Evolutionary conservation across 2,797 vertebrate species (phyloP).

Genomic region (Silurus lanzhouensis): DNA sequence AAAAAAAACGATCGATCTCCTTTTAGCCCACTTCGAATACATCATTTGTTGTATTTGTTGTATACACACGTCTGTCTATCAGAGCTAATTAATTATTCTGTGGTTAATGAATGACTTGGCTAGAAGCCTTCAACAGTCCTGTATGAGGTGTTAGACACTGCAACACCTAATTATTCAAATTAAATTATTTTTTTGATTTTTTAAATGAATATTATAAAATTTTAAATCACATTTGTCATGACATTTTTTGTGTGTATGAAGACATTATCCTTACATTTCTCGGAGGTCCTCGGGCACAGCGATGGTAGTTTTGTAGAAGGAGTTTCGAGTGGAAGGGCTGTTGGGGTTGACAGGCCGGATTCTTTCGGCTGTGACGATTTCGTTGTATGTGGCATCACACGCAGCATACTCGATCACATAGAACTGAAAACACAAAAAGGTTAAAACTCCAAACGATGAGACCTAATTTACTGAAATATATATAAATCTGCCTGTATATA

Average conservation of each 20-base stretch:
- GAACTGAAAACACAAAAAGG: conserved; percentile 72
- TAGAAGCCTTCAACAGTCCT: background rate
- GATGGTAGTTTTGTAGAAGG: conserved; percentile 87
- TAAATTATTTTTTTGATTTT: background rate
- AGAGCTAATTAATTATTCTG: no score
- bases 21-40: background rate
- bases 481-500: background rate
- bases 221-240: background rate
- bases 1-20: background rate
- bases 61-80: background rate
- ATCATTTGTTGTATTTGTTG: background rate
- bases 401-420: conserved; percentile 93
- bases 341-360: conserved; percentile 91
- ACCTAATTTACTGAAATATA: background rate
- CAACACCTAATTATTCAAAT: background rate
- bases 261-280: conserved; percentile 80
- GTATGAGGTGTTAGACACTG: background rate
- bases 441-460: background rate
- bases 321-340: conserved; percentile 80
- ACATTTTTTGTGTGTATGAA: background rate
- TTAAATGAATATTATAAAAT: background rate
- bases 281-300: conserved; percentile 86
- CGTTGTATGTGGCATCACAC: conserved; percentile 90
- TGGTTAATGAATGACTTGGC: background rate
- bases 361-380: conserved; percentile 89